Evolutionary conservation across 2,113 vertebrate genomes (phyloP), one percentile per base, ranked within the genome.

Genomic region (Jaculus jaculus): DNA sequence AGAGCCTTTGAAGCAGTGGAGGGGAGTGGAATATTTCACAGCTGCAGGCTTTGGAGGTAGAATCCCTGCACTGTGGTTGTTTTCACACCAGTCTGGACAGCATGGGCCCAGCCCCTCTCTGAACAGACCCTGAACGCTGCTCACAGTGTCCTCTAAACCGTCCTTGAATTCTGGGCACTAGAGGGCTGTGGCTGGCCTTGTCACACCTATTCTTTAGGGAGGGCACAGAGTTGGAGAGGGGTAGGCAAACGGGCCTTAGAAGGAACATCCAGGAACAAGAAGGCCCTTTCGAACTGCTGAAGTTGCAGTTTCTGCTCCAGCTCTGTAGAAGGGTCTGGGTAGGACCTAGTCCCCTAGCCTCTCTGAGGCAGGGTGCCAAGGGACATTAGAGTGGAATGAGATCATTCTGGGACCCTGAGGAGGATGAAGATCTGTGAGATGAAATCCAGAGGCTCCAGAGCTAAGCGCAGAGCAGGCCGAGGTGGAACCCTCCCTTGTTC

Each of bases 81-180:
- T 91, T 63, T 15, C 26, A 79, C 11, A 26, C 23, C 9, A 21
- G 61, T 37, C 21, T 10, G 51, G 89, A 42, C 12, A 21, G 66
- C 37, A 21, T 68, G 82, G 77, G 34, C 26, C 63, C 78, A 47
- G 65, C 4, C 28, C 34, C 23, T 79, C 11, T 23, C 30, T 4
- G 32, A 23, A 63, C 3, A 54, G 65, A 73, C 72, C 42, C 42
- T 47, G 42, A 87, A 37, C 39, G 61, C 89, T 23, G 84, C 78
- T 32, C 65, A 21, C 82, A 39, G 32, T 6, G 90, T 93, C 97
- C 95, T 96, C 94, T 94, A 92, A 84, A 47, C 84, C 94, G 96
- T 68, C 96, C 97, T 97, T 96, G 95, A 95, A 66, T 87, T 30
- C 1, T 80, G 86, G 73, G 30, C 4, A 0, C 79, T 5, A 1